Conservation (phyloP, 2,113 vertebrate species). For the Glaucidium brasilianum region DNA sequence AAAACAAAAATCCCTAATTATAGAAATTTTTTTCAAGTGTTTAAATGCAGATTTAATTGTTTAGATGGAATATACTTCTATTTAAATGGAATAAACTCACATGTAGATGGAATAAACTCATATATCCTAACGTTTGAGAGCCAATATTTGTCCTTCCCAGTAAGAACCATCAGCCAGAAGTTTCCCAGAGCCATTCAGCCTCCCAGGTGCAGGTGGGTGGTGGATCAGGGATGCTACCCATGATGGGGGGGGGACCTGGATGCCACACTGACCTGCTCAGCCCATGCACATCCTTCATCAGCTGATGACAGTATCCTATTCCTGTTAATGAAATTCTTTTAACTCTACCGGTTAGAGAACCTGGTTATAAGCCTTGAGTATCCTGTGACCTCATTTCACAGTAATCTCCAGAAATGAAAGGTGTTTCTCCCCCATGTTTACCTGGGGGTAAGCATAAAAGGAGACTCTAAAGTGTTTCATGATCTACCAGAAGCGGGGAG, state of each 20-base stretch:
- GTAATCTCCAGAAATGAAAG: neutral
- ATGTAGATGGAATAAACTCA: neutral
- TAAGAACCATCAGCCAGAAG: neutral
- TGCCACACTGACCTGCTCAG: neutral
- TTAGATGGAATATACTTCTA: neutral
- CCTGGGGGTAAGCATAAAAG: neutral
- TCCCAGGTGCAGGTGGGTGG: neutral
- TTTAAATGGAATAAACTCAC: neutral
- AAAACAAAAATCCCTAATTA: neutral
- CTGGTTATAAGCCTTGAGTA: neutral
- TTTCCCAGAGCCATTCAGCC: neutral
- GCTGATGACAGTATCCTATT: neutral
- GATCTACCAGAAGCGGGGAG: neutral
- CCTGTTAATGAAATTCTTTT: neutral
- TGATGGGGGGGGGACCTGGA: accelerated
- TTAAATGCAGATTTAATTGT: neutral
- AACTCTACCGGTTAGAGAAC: neutral
- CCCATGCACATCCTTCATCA: neutral
- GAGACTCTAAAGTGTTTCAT: neutral
- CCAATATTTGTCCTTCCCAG: neutral
- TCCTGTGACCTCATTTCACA: neutral
- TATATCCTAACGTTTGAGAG: neutral
- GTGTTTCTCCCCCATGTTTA: neutral
- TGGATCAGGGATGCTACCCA: neutral
- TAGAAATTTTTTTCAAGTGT: neutral